These are phyloP conservation scores for Sinentomon sp. DNA, from an alignment of 2,888 invertebrate genomes.

Conservation along the genomic window DNA sequence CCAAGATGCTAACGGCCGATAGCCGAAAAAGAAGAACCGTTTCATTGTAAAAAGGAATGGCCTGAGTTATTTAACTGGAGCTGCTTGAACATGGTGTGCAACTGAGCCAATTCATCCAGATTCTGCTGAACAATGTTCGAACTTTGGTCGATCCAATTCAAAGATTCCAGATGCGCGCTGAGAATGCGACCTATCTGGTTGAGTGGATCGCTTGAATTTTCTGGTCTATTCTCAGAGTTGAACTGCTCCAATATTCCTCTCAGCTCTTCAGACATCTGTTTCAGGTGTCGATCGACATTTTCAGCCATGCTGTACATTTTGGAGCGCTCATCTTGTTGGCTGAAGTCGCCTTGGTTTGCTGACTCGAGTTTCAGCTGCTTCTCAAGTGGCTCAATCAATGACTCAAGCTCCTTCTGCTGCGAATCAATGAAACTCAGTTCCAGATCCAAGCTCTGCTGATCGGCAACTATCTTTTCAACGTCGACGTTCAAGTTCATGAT, in stretches of 20 bases:
- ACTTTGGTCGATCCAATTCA: conserved; percentile 79
- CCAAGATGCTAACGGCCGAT: too few relatives aligned
- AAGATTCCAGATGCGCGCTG: conserved; percentile 83
- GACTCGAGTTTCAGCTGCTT: conserved; percentile 35
- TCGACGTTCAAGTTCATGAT: conserved; percentile 60
- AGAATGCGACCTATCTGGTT: conserved; percentile 71
- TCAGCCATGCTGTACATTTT: conserved; percentile 56
- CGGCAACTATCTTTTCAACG: conserved; percentile 61
- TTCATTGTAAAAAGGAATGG: too few relatives aligned
- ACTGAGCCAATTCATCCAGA: conserved; percentile 50
- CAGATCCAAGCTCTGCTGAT: conserved; percentile 66
- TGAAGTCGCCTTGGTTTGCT: too few relatives aligned
- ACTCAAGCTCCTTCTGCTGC: conserved; percentile 76
- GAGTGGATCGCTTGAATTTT: conserved; percentile 62
- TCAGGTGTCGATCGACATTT: conserved; percentile 65
- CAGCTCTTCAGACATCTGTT: conserved; percentile 79
- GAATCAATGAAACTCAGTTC: conserved; percentile 76
- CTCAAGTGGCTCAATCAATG: conserved; percentile 57
- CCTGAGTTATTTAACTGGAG: too few relatives aligned
- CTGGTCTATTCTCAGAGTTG: conserved; percentile 57
- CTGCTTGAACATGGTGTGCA: conserved; percentile 34
- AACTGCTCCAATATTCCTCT: conserved; percentile 84
- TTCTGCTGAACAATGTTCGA: conserved; percentile 45
- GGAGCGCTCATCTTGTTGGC: too few relatives aligned
- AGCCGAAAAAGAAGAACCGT: too few relatives aligned